phyloP scores from a whole-genome alignment of 2,113 vertebrate species.

The Aix galericulata region DNA sequence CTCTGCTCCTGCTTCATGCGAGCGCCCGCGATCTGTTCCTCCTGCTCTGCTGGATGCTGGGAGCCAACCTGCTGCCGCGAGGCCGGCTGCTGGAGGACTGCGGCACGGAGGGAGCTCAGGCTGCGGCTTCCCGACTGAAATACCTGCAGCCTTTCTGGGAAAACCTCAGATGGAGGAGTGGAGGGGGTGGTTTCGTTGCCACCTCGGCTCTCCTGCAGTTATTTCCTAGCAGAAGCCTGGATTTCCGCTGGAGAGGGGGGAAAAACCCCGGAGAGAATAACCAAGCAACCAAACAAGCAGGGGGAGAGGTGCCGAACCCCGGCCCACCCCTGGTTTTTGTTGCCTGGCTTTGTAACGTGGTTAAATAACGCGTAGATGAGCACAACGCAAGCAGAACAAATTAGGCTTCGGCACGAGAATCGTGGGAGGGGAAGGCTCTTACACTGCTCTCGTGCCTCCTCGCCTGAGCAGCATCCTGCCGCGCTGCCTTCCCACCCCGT shows the following conservation, averaged over 20 bases:
- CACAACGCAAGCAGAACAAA: neutral
- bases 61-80: neutral
- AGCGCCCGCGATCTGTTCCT: neutral
- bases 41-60: neutral
- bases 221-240: neutral
- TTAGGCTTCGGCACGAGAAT: fast-evolving
- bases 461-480: neutral
- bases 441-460: neutral
- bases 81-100: neutral
- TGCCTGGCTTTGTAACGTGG: neutral
- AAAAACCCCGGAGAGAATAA: neutral
- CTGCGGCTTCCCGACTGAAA: too few relatives aligned
- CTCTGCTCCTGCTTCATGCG: neutral
- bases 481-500: too few relatives aligned
- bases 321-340: neutral
- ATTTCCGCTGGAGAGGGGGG: neutral
- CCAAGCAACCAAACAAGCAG: neutral
- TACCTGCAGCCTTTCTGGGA: neutral
- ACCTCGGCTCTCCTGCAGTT: neutral
- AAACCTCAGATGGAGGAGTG: neutral
- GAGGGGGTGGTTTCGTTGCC: neutral
- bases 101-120: neutral
- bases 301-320: neutral
- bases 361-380: neutral
- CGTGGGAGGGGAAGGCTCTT: neutral